These are phyloP conservation scores for Bungarus multicinctus DNA, from an alignment of 2,113 vertebrate genomes.

Conservation along the genomic window DNA sequence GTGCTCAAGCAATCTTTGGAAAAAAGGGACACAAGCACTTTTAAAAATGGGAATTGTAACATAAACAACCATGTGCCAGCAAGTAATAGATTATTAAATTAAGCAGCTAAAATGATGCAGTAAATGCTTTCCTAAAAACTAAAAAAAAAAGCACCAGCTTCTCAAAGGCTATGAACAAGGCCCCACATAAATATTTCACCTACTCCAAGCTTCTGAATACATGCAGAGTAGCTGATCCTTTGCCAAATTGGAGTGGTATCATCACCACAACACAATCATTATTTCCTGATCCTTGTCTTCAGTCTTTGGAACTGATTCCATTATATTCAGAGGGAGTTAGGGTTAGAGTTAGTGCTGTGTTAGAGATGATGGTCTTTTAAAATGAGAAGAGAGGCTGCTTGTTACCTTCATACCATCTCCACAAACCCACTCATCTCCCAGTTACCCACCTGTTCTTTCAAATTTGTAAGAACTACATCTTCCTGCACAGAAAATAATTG, in stretches of 20 bases:
- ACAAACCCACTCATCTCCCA: not conserved
- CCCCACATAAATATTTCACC: not conserved
- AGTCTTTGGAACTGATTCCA: not conserved
- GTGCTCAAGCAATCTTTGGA: not conserved
- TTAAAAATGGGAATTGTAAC: not conserved
- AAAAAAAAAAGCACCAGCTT: not conserved
- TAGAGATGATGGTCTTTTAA: not conserved
- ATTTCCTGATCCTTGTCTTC: not conserved
- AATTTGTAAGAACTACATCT: not conserved
- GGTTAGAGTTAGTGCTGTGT: not conserved
- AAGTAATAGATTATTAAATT: not conserved
- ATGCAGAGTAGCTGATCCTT: not conserved
- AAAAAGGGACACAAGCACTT: not conserved
- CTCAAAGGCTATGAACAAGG: not conserved
- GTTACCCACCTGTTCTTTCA: not conserved
- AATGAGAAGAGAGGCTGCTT: not conserved
- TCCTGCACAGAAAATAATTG: not conserved
- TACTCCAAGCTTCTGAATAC: not conserved
- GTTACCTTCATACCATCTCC: not conserved
- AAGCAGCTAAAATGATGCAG: not conserved
- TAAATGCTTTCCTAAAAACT: not conserved
- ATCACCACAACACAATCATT: not conserved
- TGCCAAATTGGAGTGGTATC: not conserved
- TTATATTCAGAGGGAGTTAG: not conserved
- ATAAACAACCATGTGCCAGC: not conserved